Evolutionary conservation across 2,888 invertebrate genomes (phyloP).

Genomic region (Cyrtodaria siliqua): DNA sequence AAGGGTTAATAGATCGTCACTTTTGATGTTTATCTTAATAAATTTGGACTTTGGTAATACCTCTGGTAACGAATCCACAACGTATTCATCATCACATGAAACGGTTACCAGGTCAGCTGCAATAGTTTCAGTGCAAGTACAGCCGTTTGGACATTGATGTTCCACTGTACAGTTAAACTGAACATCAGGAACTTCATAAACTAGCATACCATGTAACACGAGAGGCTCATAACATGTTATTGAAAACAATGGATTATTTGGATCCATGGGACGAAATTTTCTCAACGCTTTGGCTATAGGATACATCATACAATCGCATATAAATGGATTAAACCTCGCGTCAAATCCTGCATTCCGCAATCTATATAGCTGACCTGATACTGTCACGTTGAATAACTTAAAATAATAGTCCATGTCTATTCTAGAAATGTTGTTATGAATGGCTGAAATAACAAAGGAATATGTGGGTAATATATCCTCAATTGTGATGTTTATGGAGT

Average conservation of each 20-base stretch:
- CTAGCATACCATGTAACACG: neutral
- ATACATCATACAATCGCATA: conserved; percentile 8
- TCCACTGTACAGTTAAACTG: conserved; percentile 9
- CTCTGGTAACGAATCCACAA: neutral
- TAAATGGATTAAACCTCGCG: conserved; percentile 10
- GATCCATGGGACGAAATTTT: conserved; percentile 7
- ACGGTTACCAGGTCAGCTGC: neutral
- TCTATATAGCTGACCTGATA: neutral
- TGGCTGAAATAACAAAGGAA: neutral
- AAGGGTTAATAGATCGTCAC: conserved; percentile 38
- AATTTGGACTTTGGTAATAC: neutral
- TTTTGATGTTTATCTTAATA: conserved; percentile 1
- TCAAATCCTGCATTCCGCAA: conserved; percentile 1
- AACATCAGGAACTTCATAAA: neutral
- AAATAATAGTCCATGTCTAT: neutral
- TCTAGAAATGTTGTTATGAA: conserved; percentile 7
- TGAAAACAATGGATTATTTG: conserved; percentile 14
- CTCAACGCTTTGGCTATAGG: neutral
- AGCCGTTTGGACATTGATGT: neutral
- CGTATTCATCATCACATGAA: conserved; percentile 1
- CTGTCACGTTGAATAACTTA: conserved; percentile 7
- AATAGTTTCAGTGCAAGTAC: conserved; percentile 1
- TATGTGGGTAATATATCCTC: neutral
- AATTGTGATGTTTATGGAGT: neutral
- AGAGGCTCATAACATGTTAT: neutral